Conservation (phyloP, 2,113 vertebrate species). For the Haemorhous mexicanus region DNA sequence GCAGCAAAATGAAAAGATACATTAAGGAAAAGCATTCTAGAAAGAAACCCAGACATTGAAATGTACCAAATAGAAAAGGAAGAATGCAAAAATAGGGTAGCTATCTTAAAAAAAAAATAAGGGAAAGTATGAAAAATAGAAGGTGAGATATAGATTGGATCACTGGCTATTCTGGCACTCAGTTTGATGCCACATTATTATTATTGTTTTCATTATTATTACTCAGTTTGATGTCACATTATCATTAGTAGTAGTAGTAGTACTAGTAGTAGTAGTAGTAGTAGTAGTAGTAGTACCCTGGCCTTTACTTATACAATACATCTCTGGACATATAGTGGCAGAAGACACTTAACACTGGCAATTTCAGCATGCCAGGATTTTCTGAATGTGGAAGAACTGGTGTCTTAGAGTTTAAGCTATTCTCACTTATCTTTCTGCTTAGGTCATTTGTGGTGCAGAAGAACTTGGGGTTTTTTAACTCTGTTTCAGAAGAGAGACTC, state of each 20-base stretch:
- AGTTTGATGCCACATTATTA: not conserved
- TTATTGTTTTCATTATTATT: not conserved
- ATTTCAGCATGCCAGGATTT: not conserved
- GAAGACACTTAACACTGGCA: not conserved
- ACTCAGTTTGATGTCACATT: not conserved
- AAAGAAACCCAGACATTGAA: not conserved
- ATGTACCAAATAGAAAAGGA: not conserved
- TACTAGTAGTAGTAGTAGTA: too few species aligned
- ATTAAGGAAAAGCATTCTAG: not conserved
- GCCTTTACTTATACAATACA: not conserved
- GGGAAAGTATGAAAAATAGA: not conserved
- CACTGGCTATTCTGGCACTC: not conserved
- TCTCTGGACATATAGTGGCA: not conserved
- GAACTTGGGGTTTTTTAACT: fast-evolving
- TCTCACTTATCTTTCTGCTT: not conserved
- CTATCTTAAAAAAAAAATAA: not conserved
- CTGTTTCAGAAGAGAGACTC: not conserved
- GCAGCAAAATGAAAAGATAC: not conserved
- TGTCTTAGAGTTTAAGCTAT: not conserved
- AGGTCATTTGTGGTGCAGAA: not conserved
- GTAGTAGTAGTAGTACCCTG: not conserved
- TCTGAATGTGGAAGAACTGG: not conserved
- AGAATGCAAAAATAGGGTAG: not conserved
- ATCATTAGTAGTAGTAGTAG: not conserved
- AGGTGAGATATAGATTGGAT: not conserved